Evolutionary conservation across 2,113 vertebrate genomes (phyloP).

Genomic region (cattle (Bos taurus)): DNA sequence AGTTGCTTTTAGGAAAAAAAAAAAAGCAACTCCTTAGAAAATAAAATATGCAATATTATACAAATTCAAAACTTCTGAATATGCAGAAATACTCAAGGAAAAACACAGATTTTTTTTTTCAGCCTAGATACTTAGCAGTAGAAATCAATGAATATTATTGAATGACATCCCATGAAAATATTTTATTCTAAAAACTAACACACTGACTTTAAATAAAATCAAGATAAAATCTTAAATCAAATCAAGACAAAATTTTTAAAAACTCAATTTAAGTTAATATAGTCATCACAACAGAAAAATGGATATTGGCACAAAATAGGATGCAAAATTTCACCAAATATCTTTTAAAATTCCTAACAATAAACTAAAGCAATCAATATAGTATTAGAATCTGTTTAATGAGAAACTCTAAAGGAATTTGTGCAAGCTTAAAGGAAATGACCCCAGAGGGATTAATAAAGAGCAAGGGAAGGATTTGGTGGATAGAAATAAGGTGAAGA

Average conservation of each 20-base stretch:
- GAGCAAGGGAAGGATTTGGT: neutral
- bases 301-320: neutral
- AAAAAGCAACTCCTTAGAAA: neutral
- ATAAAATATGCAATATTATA: neutral
- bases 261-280: neutral
- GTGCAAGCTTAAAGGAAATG: neutral
- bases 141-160: neutral
- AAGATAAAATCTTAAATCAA: neutral
- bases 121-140: neutral
- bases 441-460: neutral
- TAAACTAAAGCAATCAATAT: neutral
- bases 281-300: neutral
- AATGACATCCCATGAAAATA: neutral
- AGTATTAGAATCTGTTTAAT: neutral
- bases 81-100: neutral
- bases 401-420: neutral
- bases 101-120: neutral
- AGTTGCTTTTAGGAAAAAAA: neutral
- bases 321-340: neutral
- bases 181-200: neutral
- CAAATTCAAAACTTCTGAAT: neutral
- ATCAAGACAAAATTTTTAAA: neutral
- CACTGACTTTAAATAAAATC: neutral
- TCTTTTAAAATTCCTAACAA: neutral
- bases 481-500: neutral